Percentiles rank a stretch among this genome's conserved stretches.
phyloP scores from a whole-genome alignment of 2,888 invertebrate species.

The Frankliniella intonsa region DNA sequence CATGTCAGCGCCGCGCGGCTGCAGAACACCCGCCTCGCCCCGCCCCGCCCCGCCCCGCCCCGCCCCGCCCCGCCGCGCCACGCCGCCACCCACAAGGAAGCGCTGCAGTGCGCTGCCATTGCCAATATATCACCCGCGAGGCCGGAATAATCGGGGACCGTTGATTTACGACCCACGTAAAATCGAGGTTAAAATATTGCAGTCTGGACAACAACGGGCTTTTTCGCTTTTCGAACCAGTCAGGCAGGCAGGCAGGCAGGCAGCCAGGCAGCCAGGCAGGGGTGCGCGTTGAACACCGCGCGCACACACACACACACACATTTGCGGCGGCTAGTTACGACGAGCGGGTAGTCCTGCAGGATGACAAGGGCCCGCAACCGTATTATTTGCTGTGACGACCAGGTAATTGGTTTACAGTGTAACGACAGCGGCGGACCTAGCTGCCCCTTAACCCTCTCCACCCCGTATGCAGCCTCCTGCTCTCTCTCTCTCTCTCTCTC shows the following conservation, averaged over 20 bases:
- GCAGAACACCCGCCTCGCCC: not conserved
- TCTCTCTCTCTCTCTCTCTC: too few species aligned
- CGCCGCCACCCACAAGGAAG: not conserved
- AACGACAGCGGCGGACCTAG: not conserved
- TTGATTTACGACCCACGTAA: slow-evolving; percentile 6
- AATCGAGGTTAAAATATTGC: slow-evolving; percentile 26
- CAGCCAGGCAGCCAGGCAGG: too few species aligned
- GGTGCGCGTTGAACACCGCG: too few species aligned
- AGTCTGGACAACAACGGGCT: not conserved
- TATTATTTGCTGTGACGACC: not conserved
- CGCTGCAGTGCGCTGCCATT: not conserved
- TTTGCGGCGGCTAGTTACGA: not conserved
- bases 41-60: not conserved
- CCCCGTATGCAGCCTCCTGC: too few species aligned
- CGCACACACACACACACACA: too few species aligned
- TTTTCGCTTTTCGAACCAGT: not conserved
- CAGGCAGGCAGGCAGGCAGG: too few species aligned
- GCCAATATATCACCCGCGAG: slow-evolving; percentile 22
- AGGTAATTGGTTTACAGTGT: slow-evolving; percentile 20
- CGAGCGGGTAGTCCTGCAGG: not conserved
- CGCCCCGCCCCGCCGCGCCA: not conserved
- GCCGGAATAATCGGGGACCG: not conserved
- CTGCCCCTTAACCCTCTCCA: not conserved
- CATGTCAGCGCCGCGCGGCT: not conserved
- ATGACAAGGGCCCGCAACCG: not conserved